A percentile compares a stretch with the other conserved stretches of the same genome.
phyloP scores from a whole-genome alignment of 2,888 invertebrate species.

The Deroplatys truncata region DNA sequence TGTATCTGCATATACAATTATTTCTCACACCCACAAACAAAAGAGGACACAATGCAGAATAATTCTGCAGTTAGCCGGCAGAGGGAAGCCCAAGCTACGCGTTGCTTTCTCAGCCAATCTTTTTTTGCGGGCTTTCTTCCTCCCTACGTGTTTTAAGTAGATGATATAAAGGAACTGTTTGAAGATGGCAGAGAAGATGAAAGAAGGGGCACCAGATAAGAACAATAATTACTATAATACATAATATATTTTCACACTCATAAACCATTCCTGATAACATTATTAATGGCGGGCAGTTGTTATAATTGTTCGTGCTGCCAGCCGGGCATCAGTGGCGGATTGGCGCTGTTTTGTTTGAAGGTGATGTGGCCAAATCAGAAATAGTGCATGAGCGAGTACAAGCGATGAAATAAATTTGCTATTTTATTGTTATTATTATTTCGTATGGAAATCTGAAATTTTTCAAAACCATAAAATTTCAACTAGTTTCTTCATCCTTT shows the following conservation, averaged over 20 bases:
- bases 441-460: too few species aligned
- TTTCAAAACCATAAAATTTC: too few species aligned
- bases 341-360: not conserved
- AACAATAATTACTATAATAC: conserved; percentile 16
- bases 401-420: too few species aligned
- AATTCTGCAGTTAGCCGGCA: not conserved
- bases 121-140: not conserved
- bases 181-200: not conserved
- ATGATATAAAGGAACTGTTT: not conserved
- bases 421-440: too few species aligned
- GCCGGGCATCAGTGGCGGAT: not conserved
- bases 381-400: too few species aligned
- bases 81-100: not conserved
- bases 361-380: too few species aligned
- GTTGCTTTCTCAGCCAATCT: not conserved
- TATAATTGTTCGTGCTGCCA: conserved; percentile 2
- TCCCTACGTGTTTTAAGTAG: not conserved
- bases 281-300: not conserved
- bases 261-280: conserved; percentile 11
- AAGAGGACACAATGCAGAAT: not conserved
- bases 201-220: not conserved
- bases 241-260: conserved; percentile 16
- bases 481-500: too few species aligned
- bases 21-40: not conserved
- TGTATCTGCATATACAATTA: not conserved